Evolutionary conservation across 2,113 vertebrate species (phyloP), one percentile per base, ranked within the genome.

Genomic region (Pteronura brasiliensis): DNA sequence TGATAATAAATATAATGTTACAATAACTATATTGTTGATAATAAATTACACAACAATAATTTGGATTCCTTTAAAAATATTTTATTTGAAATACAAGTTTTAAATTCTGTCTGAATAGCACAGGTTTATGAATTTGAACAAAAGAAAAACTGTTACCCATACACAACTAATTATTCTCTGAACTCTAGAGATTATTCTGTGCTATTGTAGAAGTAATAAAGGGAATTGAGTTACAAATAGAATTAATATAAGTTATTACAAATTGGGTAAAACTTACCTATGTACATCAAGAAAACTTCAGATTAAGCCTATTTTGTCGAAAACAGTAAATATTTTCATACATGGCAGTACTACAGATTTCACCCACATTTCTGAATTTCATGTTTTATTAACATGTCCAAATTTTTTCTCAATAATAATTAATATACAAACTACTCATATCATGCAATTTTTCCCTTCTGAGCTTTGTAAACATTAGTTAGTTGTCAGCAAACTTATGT

Each of bases 261-360:
- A 90, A 14, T 6, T 83, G 11, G 90, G 7, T 79, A 90, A 93
- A 74, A 21, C 4, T 86, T 91, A 69, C 44, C 59, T 84, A 34
- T 47, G 10, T 57, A 10, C 4, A 69, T 63, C 15, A 34, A 15
- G 8, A 76, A 63, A 42, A 15, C 67, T 89, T 93, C 47, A 17
- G 3, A 39, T 79, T 61, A 57, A 29, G 4, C 47, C 15, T 39
- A 67, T 82, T 88, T 79, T 67, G 49, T 76, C 39, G 7, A 86
- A 92, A 93, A 80, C 80, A 61, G 27, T 79, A 92, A 63, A 65
- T 95, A 59, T 76, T 93, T 96, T 77, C 44, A 84, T 20, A 74
- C 1, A 27, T 74, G 20, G 0, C 17, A 80, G 39, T 59, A 72
- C 25, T 52, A 8, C 14, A 31, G 90, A 79, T 77, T 72, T 52